phyloP scores from a whole-genome alignment of 2,113 vertebrate species.

The Tragelaphus scriptus region DNA sequence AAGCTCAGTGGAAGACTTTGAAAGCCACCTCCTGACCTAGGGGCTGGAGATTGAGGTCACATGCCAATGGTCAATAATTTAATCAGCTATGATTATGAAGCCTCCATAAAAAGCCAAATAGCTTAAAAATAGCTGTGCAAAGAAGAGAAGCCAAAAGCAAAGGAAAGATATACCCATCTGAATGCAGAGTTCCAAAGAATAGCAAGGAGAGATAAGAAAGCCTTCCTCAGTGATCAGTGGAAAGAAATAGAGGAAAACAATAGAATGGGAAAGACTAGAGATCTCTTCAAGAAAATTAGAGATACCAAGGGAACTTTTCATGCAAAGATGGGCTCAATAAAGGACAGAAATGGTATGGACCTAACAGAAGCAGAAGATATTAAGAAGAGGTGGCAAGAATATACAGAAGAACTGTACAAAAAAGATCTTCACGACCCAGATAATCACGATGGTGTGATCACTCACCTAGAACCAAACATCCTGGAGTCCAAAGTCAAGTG shows the following conservation, averaged over 20 bases:
- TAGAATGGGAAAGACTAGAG: neutral
- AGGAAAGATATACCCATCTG: neutral
- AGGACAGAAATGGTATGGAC: neutral
- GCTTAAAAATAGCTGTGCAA: neutral
- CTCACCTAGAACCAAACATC: neutral
- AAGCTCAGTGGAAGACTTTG: neutral
- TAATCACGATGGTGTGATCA: neutral
- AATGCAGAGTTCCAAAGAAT: neutral
- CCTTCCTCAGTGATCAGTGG: neutral
- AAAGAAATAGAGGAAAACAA: neutral
- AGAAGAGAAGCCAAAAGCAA: neutral
- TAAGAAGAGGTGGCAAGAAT: neutral
- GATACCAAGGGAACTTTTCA: neutral
- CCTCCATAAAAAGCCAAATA: neutral
- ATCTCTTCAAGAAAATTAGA: neutral
- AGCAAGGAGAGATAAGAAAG: neutral
- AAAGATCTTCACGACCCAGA: neutral
- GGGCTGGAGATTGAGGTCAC: neutral
- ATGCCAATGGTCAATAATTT: neutral
- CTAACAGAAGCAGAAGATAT: neutral
- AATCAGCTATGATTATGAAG: neutral
- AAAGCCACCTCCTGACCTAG: neutral
- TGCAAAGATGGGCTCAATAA: neutral
- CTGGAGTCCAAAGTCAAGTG: neutral
- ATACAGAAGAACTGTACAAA: neutral